Evolutionary conservation across 2,113 vertebrate species (phyloP).

Genomic region (Platysternon megacephalum): DNA sequence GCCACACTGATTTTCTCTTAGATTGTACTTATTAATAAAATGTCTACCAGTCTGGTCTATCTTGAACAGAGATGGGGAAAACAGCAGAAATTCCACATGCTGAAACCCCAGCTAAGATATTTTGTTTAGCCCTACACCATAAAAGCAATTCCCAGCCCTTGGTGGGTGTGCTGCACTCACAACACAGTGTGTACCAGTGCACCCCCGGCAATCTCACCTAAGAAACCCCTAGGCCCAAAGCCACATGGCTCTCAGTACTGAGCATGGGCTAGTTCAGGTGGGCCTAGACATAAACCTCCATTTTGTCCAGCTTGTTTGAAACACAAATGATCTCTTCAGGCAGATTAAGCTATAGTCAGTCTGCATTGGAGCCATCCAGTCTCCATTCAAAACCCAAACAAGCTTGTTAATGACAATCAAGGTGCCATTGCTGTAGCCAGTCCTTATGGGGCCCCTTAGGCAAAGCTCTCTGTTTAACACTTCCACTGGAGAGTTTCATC

Average conservation of each 20-base stretch:
- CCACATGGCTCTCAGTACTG: neutral
- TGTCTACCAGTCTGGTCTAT: neutral
- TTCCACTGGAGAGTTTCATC: too few relatives aligned
- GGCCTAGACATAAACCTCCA: neutral
- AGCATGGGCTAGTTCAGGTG: neutral
- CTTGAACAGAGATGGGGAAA: neutral
- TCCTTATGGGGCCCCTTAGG: too few relatives aligned
- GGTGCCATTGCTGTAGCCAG: too few relatives aligned
- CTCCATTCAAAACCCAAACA: too few relatives aligned
- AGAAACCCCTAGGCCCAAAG: neutral
- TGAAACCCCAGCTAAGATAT: neutral
- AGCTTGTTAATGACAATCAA: too few relatives aligned
- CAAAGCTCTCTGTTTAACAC: too few relatives aligned
- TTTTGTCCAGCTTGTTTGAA: neutral
- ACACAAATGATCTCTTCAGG: neutral
- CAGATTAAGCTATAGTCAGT: neutral
- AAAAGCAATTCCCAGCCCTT: neutral
- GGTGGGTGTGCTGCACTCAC: neutral
- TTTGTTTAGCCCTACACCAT: neutral
- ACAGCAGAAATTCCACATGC: neutral
- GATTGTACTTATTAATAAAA: neutral
- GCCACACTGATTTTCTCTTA: too few relatives aligned
- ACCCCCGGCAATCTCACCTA: neutral
- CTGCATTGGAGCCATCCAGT: neutral
- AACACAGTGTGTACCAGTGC: neutral